Evolutionary conservation across 2,113 vertebrate genomes (phyloP).

Genomic region (Ranitomeya imitator): DNA sequence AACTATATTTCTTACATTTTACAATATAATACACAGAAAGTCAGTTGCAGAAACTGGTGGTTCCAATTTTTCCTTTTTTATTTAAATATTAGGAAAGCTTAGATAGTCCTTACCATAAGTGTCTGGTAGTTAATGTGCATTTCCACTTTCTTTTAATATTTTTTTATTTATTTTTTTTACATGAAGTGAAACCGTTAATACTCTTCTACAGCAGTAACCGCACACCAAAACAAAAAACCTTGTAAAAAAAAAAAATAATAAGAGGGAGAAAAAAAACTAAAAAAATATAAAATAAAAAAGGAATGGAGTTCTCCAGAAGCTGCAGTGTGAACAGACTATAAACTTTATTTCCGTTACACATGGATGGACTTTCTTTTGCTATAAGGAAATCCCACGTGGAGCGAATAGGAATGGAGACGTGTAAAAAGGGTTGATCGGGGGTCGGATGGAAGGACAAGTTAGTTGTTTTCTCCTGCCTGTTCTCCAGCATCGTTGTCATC

Average conservation of each 20-base stretch:
- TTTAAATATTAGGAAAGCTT: conserved; percentile 77
- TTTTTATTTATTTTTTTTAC: conserved; percentile 63
- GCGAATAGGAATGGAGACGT: conserved; percentile 92
- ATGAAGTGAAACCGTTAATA: conserved; percentile 89
- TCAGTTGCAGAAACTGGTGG: conserved; percentile 75
- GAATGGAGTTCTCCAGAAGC: conserved; percentile 87
- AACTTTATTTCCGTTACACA: conserved; percentile 81
- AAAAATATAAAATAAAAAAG: conserved; percentile 85
- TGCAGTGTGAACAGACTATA: conserved; percentile 84
- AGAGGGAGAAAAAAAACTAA: conserved; percentile 69
- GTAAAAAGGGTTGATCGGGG: conserved; percentile 87
- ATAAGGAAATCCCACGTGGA: conserved; percentile 86
- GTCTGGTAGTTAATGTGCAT: conserved; percentile 73
- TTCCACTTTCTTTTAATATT: conserved; percentile 58
- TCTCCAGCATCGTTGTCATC: conserved; percentile 88
- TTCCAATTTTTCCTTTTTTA: conserved; percentile 69
- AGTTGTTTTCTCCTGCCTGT: conserved; percentile 83
- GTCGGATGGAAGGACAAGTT: conserved; percentile 72
- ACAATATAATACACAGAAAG: conserved; percentile 65
- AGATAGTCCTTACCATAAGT: conserved; percentile 74
- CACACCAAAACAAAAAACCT: conserved; percentile 86
- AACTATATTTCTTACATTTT: conserved; percentile 70
- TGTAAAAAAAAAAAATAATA: conserved; percentile 76
- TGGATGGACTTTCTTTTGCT: conserved; percentile 81
- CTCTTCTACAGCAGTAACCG: conserved; percentile 91